Conservation (phyloP, 2,888 invertebrate species). For the Pyrrhosoma nymphula region DNA sequence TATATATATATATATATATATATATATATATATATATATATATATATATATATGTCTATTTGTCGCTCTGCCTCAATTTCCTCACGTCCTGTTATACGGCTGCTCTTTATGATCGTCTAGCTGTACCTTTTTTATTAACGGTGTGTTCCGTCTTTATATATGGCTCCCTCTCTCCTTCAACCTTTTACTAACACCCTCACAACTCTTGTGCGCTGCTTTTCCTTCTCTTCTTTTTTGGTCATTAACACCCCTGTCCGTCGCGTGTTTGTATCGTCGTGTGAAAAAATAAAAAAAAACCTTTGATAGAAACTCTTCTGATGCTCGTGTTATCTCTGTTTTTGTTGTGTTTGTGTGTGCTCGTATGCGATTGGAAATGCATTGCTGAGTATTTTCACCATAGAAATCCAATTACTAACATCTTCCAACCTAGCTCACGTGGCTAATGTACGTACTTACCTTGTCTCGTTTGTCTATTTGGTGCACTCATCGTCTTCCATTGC, state of each 20-base stretch:
- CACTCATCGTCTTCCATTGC: not conserved
- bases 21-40: not conserved
- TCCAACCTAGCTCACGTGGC: not conserved
- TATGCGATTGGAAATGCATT: slow-evolving; percentile 47
- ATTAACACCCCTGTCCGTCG: slow-evolving; percentile 26
- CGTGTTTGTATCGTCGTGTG: not conserved
- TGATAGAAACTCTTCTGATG: not conserved
- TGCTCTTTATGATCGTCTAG: not conserved
- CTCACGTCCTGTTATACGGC: slow-evolving; percentile 23
- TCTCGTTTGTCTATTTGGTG: not conserved
- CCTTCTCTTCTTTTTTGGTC: slow-evolving; percentile 5
- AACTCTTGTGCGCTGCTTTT: slow-evolving; percentile 30
- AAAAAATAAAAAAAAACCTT: not conserved
- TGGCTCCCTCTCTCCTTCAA: slow-evolving; percentile 55
- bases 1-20: not conserved
- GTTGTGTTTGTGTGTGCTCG: not conserved
- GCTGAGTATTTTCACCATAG: not conserved
- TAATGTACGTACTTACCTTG: not conserved
- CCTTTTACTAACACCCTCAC: not conserved
- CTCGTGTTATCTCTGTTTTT: slow-evolving; percentile 18
- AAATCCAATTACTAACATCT: not conserved
- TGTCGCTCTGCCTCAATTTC: slow-evolving; percentile 28
- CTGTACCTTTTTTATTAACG: slow-evolving; percentile 37
- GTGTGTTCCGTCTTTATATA: slow-evolving; percentile 54
- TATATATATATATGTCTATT: not conserved